These are phyloP conservation scores for Eilema depressum DNA, from an alignment of 2,888 invertebrate genomes.

Conservation along the genomic window DNA sequence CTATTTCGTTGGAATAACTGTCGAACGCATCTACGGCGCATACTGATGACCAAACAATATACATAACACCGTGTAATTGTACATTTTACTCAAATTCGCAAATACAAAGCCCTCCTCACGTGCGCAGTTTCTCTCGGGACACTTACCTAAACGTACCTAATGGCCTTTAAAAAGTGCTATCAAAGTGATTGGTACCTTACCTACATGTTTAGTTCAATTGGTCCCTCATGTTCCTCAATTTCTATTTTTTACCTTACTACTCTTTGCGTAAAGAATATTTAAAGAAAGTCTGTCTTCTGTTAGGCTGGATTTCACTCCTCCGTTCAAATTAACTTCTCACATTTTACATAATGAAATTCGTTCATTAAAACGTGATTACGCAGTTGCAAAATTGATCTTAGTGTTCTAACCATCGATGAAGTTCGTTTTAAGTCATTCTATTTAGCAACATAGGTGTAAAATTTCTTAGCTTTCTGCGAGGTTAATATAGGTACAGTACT, in stretches of 20 bases:
- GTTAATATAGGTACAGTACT: not conserved
- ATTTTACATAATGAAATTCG: not conserved
- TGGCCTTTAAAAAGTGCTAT: not conserved
- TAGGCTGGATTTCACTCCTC: not conserved
- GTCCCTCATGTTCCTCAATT: not conserved
- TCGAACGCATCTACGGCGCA: conserved; percentile 55
- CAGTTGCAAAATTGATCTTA: not conserved
- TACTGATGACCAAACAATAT: conserved; percentile 72
- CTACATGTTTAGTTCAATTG: not conserved
- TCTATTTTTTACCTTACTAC: not conserved
- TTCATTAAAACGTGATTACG: not conserved
- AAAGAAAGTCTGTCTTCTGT: too few relatives aligned
- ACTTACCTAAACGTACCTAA: not conserved
- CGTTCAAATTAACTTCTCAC: not conserved
- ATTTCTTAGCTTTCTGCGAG: not conserved
- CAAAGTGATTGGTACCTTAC: not conserved
- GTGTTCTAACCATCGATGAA: not conserved
- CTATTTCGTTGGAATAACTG: conserved; percentile 80
- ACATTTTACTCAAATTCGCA: conserved; percentile 65
- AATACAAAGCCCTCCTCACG: conserved; percentile 63
- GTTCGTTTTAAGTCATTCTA: not conserved
- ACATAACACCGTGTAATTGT: conserved; percentile 55
- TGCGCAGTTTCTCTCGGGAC: conserved; percentile 24
- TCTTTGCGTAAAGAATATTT: not conserved
- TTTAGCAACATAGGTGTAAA: not conserved